Conservation (phyloP, 2,888 invertebrate genomes). For the Hololepta plana region DNA sequence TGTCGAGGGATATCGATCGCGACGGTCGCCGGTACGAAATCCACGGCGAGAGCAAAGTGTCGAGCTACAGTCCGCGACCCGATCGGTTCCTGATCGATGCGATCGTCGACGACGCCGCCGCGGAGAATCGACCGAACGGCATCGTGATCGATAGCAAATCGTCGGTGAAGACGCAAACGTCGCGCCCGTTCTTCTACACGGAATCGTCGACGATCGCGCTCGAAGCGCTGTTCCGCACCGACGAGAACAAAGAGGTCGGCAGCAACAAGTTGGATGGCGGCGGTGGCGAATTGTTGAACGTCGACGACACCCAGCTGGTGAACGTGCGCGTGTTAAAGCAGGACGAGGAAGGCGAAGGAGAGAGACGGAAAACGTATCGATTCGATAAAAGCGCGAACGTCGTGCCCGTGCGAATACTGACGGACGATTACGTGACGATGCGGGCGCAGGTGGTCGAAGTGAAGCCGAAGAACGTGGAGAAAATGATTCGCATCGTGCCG, state of each 20-base stretch:
- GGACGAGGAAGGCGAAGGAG: slow-evolving; percentile 18
- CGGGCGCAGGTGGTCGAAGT: slow-evolving; percentile 25
- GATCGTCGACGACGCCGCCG: slow-evolving; percentile 7
- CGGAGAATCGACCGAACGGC: slow-evolving; percentile 14
- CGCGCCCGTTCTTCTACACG: slow-evolving; percentile 19
- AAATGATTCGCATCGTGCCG: slow-evolving; percentile 24
- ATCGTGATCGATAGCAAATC: slow-evolving; percentile 23
- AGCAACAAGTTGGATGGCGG: slow-evolving; percentile 7
- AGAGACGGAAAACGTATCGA: slow-evolving; percentile 19
- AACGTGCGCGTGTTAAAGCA: slow-evolving; percentile 21
- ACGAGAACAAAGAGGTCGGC: slow-evolving; percentile 13
- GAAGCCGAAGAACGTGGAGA: slow-evolving; percentile 15
- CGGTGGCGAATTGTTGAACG: slow-evolving; percentile 23
- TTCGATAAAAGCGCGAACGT: slow-evolving; percentile 11
- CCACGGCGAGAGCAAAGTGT: slow-evolving; percentile 26
- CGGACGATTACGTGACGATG: slow-evolving; percentile 19
- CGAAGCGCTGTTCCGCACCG: slow-evolving; percentile 45
- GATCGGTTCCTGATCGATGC: too few species aligned
- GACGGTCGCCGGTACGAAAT: slow-evolving; percentile 18
- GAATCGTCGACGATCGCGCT: slow-evolving; percentile 49
- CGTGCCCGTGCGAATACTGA: slow-evolving; percentile 16
- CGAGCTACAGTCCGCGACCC: slow-evolving; percentile 20
- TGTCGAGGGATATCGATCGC: slow-evolving; percentile 18
- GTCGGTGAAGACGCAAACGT: slow-evolving; percentile 22
- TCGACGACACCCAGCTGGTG: slow-evolving; percentile 21